Conservation (phyloP, 2,888 invertebrate genomes). For the Cotesia congregata region DNA sequence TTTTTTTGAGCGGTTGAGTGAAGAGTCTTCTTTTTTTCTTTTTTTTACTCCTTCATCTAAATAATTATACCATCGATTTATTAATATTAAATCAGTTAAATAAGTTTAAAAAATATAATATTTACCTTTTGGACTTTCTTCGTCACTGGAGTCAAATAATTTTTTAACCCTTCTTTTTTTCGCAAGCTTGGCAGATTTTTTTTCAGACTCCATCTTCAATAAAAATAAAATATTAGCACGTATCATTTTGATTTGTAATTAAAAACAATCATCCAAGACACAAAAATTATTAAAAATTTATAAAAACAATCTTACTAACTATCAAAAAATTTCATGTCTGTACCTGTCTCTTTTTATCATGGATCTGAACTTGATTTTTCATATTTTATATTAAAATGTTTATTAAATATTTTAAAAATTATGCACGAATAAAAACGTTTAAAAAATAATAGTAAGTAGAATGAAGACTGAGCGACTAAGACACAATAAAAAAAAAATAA, state of each 20-base stretch:
- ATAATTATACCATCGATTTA: not conserved
- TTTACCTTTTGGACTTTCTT: not conserved
- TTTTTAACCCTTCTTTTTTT: not conserved
- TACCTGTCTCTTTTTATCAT: not conserved
- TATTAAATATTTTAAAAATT: not conserved
- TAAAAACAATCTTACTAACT: not conserved
- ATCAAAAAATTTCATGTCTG: not conserved
- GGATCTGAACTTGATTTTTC: not conserved
- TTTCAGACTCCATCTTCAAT: not conserved
- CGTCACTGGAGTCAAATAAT: not conserved
- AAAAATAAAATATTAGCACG: not conserved
- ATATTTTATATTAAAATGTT: not conserved
- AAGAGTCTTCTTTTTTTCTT: not conserved
- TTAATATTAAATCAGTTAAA: not conserved
- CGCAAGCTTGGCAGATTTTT: not conserved
- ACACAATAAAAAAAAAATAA: not conserved
- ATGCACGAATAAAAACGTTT: not conserved
- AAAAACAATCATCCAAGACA: not conserved
- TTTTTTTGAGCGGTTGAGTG: conserved; percentile 70
- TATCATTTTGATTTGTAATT: not conserved
- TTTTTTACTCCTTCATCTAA: not conserved
- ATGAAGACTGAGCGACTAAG: not conserved
- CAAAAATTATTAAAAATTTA: not conserved
- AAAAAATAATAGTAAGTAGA: not conserved
- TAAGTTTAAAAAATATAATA: not conserved